phyloP scores from a whole-genome alignment of 2,888 invertebrate species.

The Patella ulyssiponensis region DNA sequence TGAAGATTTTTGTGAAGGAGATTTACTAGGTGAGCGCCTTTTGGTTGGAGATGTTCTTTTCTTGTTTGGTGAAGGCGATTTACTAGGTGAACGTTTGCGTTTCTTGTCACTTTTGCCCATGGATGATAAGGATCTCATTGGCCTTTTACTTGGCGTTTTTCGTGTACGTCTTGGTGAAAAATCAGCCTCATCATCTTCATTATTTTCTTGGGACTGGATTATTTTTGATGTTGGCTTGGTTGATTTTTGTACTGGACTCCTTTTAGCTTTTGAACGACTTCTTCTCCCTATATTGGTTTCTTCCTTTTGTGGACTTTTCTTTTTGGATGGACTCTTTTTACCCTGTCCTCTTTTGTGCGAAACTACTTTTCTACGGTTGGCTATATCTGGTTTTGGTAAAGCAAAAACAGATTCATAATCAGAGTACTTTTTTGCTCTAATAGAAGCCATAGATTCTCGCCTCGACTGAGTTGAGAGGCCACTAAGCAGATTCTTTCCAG shows the following conservation, averaged over 20 bases:
- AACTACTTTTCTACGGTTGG: neutral
- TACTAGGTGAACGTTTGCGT: neutral
- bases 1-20: neutral
- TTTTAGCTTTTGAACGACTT: neutral
- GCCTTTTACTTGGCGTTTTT: neutral
- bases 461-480: conserved; percentile 5
- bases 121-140: neutral
- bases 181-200: neutral
- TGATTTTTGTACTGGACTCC: neutral
- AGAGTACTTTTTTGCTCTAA: conserved; percentile 4
- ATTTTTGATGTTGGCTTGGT: neutral
- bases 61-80: neutral
- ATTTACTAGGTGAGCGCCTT: too few relatives aligned
- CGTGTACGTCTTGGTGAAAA: neutral
- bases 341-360: neutral
- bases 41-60: neutral
- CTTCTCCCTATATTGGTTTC: too few relatives aligned
- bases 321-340: neutral
- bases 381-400: neutral
- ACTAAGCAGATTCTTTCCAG: conserved; percentile 25
- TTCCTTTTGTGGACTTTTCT: neutral
- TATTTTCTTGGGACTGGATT: neutral
- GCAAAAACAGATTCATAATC: neutral
- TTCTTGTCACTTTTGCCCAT: neutral
- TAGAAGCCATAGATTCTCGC: conserved; percentile 12